These are phyloP conservation scores for Mus caroli DNA, from an alignment of 2,797 vertebrate species.

Conservation along the genomic window DNA sequence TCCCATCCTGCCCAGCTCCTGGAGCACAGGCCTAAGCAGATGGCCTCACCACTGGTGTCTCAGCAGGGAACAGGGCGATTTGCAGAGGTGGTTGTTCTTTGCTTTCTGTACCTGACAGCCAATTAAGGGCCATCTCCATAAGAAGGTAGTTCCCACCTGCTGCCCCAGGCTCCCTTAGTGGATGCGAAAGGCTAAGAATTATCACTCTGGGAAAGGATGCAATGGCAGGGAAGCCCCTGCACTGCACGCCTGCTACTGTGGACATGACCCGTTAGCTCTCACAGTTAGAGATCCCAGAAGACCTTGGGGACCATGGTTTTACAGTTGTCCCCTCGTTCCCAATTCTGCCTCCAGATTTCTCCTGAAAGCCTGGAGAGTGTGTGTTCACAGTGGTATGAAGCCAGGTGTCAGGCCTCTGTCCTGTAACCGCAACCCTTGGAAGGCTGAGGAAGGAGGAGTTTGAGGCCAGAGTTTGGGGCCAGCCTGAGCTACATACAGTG, in stretches of 20 bases:
- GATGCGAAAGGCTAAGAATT: not conserved
- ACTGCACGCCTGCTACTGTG: rapidly evolving
- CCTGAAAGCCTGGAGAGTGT: not conserved
- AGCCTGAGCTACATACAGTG: not conserved
- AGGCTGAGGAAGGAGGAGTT: not conserved
- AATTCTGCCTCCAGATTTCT: conserved; percentile 12
- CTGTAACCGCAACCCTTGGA: not conserved
- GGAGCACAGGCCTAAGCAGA: not conserved
- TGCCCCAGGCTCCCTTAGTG: not conserved
- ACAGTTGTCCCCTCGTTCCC: not conserved
- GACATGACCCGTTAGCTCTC: not conserved
- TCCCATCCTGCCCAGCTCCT: not conserved
- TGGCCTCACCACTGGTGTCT: not conserved
- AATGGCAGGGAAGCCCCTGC: not conserved
- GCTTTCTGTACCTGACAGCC: conserved; percentile 17
- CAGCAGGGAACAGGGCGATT: not conserved
- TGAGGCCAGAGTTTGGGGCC: not conserved
- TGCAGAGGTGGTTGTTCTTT: not conserved
- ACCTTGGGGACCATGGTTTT: not conserved
- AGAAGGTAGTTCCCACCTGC: not conserved
- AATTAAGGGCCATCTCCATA: conserved; percentile 48
- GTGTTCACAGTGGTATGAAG: not conserved
- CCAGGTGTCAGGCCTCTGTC: not conserved
- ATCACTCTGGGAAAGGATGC: not conserved
- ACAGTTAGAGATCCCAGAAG: not conserved